phyloP scores from a whole-genome alignment of 2,113 vertebrate genomes.

The Himantopus leucocephalus region DNA sequence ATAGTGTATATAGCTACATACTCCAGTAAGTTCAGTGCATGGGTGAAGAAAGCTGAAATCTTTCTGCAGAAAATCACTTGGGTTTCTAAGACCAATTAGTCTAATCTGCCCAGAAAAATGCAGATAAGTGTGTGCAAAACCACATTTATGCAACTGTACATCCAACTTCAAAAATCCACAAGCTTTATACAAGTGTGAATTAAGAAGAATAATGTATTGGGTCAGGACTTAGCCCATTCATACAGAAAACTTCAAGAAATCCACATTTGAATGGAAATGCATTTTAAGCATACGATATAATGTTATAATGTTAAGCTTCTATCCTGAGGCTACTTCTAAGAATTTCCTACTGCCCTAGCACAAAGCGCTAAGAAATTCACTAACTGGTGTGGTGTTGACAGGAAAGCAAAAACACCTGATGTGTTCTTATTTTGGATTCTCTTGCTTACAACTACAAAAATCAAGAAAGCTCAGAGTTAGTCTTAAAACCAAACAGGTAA shows the following conservation, averaged over 20 bases:
- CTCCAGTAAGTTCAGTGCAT: not conserved
- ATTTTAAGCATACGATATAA: not conserved
- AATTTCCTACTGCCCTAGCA: not conserved
- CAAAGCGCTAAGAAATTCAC: not conserved
- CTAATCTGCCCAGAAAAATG: not conserved
- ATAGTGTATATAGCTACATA: rapidly evolving
- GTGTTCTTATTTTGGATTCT: not conserved
- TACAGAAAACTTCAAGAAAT: not conserved
- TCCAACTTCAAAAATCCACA: not conserved
- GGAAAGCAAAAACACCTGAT: not conserved
- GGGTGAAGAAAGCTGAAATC: not conserved
- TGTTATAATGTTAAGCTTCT: not conserved
- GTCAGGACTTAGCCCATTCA: not conserved
- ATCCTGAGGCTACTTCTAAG: not conserved
- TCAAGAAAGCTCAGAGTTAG: not conserved
- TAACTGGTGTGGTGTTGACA: not conserved
- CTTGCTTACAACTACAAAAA: not conserved
- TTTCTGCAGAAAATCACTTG: not conserved
- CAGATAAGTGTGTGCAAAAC: not conserved
- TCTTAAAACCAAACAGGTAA: not conserved
- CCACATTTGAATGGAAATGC: not conserved
- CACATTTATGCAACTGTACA: not conserved
- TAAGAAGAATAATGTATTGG: not conserved
- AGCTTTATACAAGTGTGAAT: not conserved
- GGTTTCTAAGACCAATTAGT: not conserved